These are phyloP conservation scores for Pantherophis guttatus DNA, from an alignment of 2,113 vertebrate genomes.

Conservation along the genomic window DNA sequence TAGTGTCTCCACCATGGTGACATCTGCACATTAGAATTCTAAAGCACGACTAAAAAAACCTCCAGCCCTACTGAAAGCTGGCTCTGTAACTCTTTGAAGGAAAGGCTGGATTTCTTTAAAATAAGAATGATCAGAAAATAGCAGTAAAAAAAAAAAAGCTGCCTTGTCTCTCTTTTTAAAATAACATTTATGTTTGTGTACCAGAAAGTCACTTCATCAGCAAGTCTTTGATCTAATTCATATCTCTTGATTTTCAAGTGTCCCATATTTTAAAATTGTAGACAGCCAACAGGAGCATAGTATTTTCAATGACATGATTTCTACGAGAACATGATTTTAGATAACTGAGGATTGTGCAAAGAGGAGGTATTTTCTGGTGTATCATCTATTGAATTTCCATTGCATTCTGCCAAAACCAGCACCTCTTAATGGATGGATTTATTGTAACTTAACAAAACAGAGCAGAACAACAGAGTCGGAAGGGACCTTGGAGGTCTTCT, in stretches of 20 bases:
- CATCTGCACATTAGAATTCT: slow-evolving; percentile 1
- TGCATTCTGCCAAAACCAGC: neutral
- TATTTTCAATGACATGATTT: slow-evolving; percentile 3
- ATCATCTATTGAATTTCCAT: neutral
- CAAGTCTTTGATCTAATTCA: neutral
- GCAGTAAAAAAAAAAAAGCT: neutral
- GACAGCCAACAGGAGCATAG: neutral
- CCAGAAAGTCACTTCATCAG: neutral
- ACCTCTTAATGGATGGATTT: neutral
- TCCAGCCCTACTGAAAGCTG: neutral
- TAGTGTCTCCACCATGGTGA: neutral
- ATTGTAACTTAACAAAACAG: neutral
- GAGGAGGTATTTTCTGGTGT: too few species aligned
- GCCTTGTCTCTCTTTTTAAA: neutral
- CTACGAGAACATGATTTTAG: neutral
- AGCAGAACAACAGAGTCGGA: neutral
- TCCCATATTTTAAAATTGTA: slow-evolving; percentile 3
- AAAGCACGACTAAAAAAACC: neutral
- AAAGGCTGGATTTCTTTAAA: neutral
- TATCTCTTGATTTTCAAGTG: neutral
- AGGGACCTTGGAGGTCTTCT: neutral
- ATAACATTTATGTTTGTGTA: neutral
- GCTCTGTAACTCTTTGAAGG: neutral
- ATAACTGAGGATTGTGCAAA: neutral
- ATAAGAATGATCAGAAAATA: neutral